A percentile compares a stretch with the other conserved stretches of the same genome.
phyloP scores from a whole-genome alignment of 2,797 vertebrate genomes.

The Chelmon rostratus region DNA sequence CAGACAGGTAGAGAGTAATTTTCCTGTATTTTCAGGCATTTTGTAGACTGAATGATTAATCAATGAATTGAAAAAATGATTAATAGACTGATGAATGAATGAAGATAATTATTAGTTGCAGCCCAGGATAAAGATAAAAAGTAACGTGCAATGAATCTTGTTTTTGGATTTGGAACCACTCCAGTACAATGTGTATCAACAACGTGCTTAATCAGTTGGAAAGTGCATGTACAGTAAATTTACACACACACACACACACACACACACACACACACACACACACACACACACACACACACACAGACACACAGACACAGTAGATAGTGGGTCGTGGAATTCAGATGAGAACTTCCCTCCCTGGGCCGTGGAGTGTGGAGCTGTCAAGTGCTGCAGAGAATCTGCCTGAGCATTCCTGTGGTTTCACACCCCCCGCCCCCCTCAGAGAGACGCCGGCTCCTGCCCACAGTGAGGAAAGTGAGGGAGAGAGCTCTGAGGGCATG shows the following conservation, averaged over 20 bases:
- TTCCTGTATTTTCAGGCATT: background rate
- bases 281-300: slow-evolving; percentile 14
- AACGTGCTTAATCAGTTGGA: background rate
- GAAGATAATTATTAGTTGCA: background rate
- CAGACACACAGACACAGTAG: background rate
- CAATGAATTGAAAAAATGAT: background rate
- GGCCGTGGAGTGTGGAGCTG: slow-evolving; percentile 31
- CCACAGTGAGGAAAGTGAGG: slow-evolving; percentile 15
- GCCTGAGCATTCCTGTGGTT: slow-evolving; percentile 82
- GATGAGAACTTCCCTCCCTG: slow-evolving; percentile 56
- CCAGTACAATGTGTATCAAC: background rate
- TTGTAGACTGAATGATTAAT: too few relatives aligned
- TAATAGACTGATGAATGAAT: background rate
- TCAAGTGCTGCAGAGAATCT: slow-evolving; percentile 50
- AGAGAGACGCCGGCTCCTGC: slow-evolving; percentile 30
- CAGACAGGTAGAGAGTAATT: too few relatives aligned
- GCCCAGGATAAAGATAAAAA: background rate
- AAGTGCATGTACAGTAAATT: background rate
- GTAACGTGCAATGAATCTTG: background rate
- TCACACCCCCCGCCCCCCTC: slow-evolving; percentile 61
- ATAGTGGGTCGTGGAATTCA: slow-evolving; percentile 31
- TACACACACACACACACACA: slow-evolving; percentile 4
- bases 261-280: background rate
- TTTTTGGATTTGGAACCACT: background rate
- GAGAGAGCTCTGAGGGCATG: background rate